Evolutionary conservation across 2,888 invertebrate species (phyloP), one percentile per base, ranked within the genome.

Genomic region (Idaea biselata): DNA sequence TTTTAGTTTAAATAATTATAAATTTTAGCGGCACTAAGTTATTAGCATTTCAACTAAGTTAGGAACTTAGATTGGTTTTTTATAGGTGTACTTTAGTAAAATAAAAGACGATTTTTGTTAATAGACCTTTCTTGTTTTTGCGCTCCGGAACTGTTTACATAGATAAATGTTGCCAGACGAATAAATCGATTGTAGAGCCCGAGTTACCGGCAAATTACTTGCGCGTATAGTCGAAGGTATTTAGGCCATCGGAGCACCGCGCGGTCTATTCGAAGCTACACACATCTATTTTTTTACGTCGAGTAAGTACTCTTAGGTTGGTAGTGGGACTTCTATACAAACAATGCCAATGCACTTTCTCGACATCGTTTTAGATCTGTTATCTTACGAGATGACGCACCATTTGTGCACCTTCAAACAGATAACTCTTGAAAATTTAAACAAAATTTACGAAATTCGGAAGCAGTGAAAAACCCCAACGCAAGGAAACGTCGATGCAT

Each of bases 211-310:
- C 77, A 75, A 72, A 72, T 75, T 73, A 75, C 73, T 72, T 62
- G 66, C 68, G 72, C 76, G 72, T 67, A 75, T 69, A 73, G 67
- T 72, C 71, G 71, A 58, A 71, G 85, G 89, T 85, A 90, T 89
- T 84, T 86, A 87, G 90, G 88, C 79, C 89, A 87, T 70, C 63
- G 60, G 62, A 72, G 69, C 74, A 70, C 63, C 70, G 67, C 65
- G 70, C 74, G 72, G 70, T 67, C 75, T 77, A 80, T 79, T 79
- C 78, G 76, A 81, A 73, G 75, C 76, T 73, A 73, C 75, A 75
- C 73, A 74, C 70, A 84, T 87, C 87, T 88, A 86, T 88, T 89
- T 86, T 84, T 83, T 84, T 79, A 64, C 68, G 73, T 75, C 67
- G 63, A 81, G 79, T 81, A 83, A 86, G 86, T 85, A 83, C 72